A percentile compares a stretch with the other conserved stretches of the same genome.
Evolutionary conservation across 2,888 invertebrate species (phyloP).

Genomic region (Onchidella celtica): DNA sequence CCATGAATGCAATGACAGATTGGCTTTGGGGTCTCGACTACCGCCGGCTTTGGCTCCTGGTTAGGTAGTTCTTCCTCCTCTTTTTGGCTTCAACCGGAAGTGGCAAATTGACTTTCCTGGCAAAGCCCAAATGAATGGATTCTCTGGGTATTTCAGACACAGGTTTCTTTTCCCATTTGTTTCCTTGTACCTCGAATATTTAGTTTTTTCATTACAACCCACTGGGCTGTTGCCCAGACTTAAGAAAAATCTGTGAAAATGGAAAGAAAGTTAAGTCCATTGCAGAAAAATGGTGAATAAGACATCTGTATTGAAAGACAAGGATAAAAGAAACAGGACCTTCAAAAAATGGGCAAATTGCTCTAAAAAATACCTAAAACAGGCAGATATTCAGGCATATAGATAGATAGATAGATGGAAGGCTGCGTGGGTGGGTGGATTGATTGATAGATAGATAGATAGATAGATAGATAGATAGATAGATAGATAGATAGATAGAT

Average conservation of each 20-base stretch:
- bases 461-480: no score
- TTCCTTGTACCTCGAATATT: no score
- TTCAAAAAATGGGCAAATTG: no score
- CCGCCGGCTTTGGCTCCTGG: no score
- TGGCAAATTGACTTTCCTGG: not conserved
- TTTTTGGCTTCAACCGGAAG: not conserved
- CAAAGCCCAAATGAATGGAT: not conserved
- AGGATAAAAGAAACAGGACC: no score
- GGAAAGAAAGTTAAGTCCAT: not conserved
- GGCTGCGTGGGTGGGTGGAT: not conserved
- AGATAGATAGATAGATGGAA: not conserved
- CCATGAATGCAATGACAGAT: not conserved
- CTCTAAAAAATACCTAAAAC: no score
- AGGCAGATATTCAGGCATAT: not conserved
- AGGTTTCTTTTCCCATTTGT: no score
- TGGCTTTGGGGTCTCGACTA: not conserved
- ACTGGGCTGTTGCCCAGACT: not conserved
- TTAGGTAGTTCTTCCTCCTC: not conserved
- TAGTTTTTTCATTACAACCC: not conserved
- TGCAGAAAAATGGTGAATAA: no score
- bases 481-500: no score
- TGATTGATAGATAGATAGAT: not conserved
- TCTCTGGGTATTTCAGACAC: not conserved
- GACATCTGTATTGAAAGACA: no score
- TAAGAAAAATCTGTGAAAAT: not conserved